phyloP scores from a whole-genome alignment of 2,888 invertebrate species.

The Geotrupes spiniger region DNA sequence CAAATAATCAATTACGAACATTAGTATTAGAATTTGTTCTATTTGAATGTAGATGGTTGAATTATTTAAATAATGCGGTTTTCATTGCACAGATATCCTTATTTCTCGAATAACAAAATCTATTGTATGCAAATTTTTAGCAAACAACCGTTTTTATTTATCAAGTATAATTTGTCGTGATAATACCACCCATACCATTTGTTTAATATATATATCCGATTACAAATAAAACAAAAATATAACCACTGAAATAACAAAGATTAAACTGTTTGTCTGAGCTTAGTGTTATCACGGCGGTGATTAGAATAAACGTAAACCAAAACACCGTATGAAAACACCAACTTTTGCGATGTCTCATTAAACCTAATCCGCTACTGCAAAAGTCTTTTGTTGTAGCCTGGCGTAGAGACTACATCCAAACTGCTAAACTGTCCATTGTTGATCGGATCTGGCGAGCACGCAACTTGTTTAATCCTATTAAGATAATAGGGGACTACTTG shows the following conservation, averaged over 20 bases:
- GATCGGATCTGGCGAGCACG: slow-evolving; percentile 26
- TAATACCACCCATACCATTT: too few relatives aligned
- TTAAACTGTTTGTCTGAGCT: slow-evolving; percentile 6
- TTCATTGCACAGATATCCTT: too few relatives aligned
- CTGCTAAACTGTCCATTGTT: slow-evolving; percentile 23
- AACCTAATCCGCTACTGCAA: slow-evolving; percentile 11
- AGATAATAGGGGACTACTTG: slow-evolving; percentile 25
- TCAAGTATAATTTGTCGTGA: too few relatives aligned
- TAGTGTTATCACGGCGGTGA: not conserved
- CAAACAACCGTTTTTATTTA: too few relatives aligned
- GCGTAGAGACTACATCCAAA: slow-evolving; percentile 1
- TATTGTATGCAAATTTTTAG: too few relatives aligned
- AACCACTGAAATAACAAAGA: slow-evolving; percentile 1
- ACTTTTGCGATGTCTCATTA: slow-evolving; percentile 3
- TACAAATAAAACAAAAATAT: too few relatives aligned
- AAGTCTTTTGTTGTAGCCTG: slow-evolving; percentile 7
- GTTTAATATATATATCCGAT: too few relatives aligned
- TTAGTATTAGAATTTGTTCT: too few relatives aligned
- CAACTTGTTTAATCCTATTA: slow-evolving; percentile 29
- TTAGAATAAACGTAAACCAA: not conserved
- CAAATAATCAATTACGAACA: too few relatives aligned
- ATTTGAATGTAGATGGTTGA: too few relatives aligned
- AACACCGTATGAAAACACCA: slow-evolving; percentile 6
- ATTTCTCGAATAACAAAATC: too few relatives aligned
- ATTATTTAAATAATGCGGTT: too few relatives aligned